A percentile compares a stretch with the other conserved stretches of the same genome.
These are phyloP conservation scores for Buathra laborator DNA, from an alignment of 2,888 invertebrate species.

Conservation along the genomic window DNA sequence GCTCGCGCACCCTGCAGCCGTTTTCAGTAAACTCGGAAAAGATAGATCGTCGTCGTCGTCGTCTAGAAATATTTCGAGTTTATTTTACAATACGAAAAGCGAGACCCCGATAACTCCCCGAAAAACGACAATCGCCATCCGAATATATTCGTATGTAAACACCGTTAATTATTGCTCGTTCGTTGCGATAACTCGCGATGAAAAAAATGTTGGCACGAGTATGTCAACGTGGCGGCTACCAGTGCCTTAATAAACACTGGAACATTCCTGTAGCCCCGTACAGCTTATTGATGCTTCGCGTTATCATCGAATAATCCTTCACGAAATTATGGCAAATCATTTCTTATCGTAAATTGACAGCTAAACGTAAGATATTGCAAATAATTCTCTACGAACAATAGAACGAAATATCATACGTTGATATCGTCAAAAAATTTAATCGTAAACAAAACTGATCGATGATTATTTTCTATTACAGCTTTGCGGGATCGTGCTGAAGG, in stretches of 20 bases:
- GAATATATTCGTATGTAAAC: slow-evolving; percentile 17
- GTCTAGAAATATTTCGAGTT: slow-evolving; percentile 20
- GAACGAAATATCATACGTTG: not conserved
- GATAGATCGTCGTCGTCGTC: not conserved
- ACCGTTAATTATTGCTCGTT: not conserved
- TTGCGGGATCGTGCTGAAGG: not conserved
- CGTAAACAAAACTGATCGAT: not conserved
- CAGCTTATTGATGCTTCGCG: not conserved
- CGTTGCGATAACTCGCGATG: not conserved
- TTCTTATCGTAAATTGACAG: not conserved
- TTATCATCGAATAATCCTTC: not conserved
- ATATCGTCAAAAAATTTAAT: slow-evolving; percentile 1
- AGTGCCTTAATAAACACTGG: not conserved
- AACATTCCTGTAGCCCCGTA: not conserved
- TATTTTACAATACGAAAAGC: slow-evolving; percentile 36
- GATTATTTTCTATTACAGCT: slow-evolving; percentile 23
- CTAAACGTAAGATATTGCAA: not conserved
- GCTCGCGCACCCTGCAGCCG: slow-evolving; percentile 49
- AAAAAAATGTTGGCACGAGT: not conserved
- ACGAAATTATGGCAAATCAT: not conserved
- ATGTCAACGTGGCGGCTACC: slow-evolving; percentile 7
- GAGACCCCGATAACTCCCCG: not conserved
- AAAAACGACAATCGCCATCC: slow-evolving; percentile 23
- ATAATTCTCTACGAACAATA: not conserved
- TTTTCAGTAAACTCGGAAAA: slow-evolving; percentile 20